These are phyloP conservation scores for Hetaerina titia DNA, from an alignment of 2,888 invertebrate genomes.

Conservation along the genomic window DNA sequence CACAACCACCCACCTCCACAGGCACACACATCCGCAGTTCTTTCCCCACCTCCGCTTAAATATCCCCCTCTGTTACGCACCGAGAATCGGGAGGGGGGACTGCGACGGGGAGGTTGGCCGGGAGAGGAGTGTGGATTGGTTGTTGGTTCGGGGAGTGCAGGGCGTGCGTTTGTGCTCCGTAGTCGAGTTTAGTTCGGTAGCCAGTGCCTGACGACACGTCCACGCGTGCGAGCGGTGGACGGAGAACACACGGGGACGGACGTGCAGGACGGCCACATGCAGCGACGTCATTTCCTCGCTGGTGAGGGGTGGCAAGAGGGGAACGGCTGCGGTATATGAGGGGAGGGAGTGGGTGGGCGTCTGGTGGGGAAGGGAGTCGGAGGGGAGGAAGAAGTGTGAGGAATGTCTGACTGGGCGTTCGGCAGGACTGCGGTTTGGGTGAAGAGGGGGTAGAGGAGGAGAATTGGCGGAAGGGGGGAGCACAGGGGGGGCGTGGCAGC, in stretches of 20 bases:
- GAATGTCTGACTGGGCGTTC: conserved; percentile 42
- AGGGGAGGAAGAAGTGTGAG: neutral
- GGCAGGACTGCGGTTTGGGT: neutral
- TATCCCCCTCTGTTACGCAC: neutral
- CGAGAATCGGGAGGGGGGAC: neutral
- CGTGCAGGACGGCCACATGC: conserved; percentile 29
- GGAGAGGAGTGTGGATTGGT: neutral
- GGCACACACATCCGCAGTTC: conserved; percentile 49
- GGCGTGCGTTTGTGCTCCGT: no score
- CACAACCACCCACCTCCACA: conserved; percentile 22
- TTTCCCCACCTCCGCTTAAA: neutral
- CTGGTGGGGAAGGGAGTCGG: neutral
- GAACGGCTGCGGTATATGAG: neutral
- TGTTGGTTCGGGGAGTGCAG: neutral
- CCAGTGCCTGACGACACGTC: no score
- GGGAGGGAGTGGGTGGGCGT: neutral
- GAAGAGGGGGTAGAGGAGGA: neutral
- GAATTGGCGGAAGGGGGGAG: neutral
- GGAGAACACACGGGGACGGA: neutral
- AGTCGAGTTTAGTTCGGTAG: no score
- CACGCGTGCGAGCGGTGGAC: no score
- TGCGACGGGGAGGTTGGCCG: neutral
- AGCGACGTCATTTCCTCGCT: conserved; percentile 48
- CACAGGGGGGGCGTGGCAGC: neutral
- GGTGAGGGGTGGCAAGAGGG: neutral